Conservation (phyloP, 2,888 invertebrate species). For the Atrina japonica region DNA sequence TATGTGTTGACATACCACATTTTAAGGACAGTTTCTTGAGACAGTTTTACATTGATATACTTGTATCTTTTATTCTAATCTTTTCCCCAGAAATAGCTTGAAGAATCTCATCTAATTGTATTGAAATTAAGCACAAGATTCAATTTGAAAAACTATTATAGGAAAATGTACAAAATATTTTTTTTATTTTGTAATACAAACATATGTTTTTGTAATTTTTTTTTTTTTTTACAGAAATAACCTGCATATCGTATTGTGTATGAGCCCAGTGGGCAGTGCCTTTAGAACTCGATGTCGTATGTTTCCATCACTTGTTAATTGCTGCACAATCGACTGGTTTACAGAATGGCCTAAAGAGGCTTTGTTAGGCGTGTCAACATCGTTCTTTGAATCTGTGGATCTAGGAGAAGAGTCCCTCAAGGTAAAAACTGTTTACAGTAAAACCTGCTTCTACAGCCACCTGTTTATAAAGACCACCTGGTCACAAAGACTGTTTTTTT, state of each 20-base stretch:
- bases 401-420: conserved; percentile 83
- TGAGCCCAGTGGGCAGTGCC: conserved; percentile 94
- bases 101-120: too few species aligned
- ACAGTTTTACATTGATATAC: too few species aligned
- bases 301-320: conserved; percentile 81
- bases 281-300: conserved; percentile 85
- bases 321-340: conserved; percentile 81
- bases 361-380: conserved; percentile 89
- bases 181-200: background rate
- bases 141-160: too few species aligned
- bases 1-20: too few species aligned
- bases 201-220: background rate
- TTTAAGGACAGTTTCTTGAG: too few species aligned
- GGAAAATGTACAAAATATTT: background rate
- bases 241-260: conserved; percentile 92
- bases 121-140: too few species aligned
- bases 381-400: conserved; percentile 85
- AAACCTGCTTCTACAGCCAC: too few species aligned
- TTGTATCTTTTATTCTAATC: too few species aligned
- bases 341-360: conserved; percentile 95
- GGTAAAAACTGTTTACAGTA: conserved; percentile 66
- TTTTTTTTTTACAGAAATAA: conserved; percentile 84
- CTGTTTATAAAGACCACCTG: too few species aligned
- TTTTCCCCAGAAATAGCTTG: too few species aligned
- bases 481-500: too few species aligned